Percentiles rank a stretch among this genome's conserved stretches.
Conservation (phyloP, 2,888 invertebrate genomes). For the Eupithecia insigniata region DNA sequence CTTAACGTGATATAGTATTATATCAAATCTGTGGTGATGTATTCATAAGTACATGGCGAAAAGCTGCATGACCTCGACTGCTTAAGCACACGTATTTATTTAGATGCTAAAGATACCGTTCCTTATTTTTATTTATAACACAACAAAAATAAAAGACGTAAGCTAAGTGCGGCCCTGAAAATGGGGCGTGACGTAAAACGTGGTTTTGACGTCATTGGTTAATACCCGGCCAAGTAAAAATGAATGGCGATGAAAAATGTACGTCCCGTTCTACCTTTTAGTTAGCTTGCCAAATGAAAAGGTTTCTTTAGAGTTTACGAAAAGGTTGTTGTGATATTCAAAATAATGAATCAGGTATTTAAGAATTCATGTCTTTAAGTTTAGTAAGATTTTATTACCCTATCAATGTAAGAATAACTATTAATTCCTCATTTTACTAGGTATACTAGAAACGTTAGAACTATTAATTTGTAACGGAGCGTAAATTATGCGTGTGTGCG, state of each 20-base stretch:
- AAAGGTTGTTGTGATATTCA: background rate
- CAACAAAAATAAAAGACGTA: constrained; percentile 58
- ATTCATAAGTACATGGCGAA: background rate
- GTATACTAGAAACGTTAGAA: background rate
- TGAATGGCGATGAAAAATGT: constrained; percentile 41
- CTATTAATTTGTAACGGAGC: constrained; percentile 6
- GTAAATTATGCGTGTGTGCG: constrained; percentile 43
- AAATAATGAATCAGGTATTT: background rate
- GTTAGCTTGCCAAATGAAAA: background rate
- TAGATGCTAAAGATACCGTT: constrained; percentile 32
- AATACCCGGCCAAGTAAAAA: constrained; percentile 55
- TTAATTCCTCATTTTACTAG: background rate
- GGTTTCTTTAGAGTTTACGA: background rate
- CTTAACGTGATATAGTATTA: background rate
- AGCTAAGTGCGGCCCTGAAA: constrained; percentile 76
- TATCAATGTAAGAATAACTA: background rate
- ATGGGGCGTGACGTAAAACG: constrained; percentile 77
- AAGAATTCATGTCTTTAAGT: background rate
- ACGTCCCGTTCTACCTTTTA: constrained; percentile 62
- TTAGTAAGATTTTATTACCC: background rate
- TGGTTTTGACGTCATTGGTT: constrained; percentile 71
- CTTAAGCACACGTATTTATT: constrained; percentile 47
- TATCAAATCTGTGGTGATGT: too few species aligned
- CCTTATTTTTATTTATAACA: constrained; percentile 62
- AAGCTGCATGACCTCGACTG: constrained; percentile 18